Evolutionary conservation across 2,888 invertebrate genomes (phyloP).

Genomic region (Tenthredo mesomela): DNA sequence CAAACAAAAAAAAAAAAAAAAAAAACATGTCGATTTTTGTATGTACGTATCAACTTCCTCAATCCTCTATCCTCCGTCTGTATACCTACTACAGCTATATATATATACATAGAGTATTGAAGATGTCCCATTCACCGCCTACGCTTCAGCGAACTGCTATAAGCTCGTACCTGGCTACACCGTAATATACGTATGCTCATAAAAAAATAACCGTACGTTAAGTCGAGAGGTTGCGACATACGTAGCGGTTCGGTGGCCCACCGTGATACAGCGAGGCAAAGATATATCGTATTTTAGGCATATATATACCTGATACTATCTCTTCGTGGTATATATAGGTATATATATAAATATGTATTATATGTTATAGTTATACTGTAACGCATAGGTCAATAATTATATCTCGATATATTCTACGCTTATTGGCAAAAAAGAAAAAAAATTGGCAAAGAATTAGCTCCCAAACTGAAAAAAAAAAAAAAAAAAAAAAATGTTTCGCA

Average conservation of each 20-base stretch:
- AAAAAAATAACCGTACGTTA: constrained; percentile 49
- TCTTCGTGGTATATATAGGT: neutral
- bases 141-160: constrained; percentile 5
- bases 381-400: constrained; percentile 26
- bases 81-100: neutral
- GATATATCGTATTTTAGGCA: constrained; percentile 19
- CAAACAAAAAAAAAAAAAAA: neutral
- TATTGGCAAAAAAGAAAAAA: neutral
- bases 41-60: neutral
- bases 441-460: neutral
- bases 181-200: constrained; percentile 39
- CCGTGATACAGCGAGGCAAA: constrained; percentile 32
- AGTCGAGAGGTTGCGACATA: constrained; percentile 45
- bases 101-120: neutral
- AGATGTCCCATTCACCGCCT: constrained; percentile 32
- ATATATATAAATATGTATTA: too few species aligned
- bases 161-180: constrained; percentile 24
- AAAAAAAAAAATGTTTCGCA: neutral
- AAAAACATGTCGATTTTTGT: neutral
- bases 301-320: neutral
- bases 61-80: neutral
- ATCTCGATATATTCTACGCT: neutral
- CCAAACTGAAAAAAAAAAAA: neutral
- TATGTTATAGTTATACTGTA: neutral
- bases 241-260: constrained; percentile 49